These are phyloP conservation scores for Taenioides sp. DNA, from an alignment of 2,797 vertebrate genomes.

Conservation along the genomic window DNA sequence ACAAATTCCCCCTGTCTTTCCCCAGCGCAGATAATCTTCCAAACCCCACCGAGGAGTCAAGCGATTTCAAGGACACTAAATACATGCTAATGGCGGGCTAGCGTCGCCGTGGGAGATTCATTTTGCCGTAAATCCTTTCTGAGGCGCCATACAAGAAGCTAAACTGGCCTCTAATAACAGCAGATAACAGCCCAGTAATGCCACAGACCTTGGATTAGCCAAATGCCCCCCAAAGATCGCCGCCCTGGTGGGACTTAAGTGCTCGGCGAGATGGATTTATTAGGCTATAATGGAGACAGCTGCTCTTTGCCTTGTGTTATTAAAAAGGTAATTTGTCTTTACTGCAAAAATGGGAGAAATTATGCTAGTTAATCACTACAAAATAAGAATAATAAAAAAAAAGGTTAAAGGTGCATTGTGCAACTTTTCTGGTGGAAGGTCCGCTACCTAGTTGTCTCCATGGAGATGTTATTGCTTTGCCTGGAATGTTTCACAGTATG, in stretches of 20 bases:
- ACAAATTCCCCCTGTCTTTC: slow-evolving; percentile 8
- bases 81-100: slow-evolving; percentile 7
- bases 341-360: neutral
- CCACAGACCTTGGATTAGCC: slow-evolving; percentile 1
- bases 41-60: slow-evolving; percentile 4
- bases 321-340: neutral
- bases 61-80: neutral
- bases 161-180: slow-evolving; percentile 1
- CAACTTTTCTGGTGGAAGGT: too few species aligned
- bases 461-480: too few species aligned
- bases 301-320: slow-evolving; percentile 17
- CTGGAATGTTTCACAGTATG: too few species aligned
- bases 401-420: neutral
- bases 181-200: slow-evolving; percentile 7
- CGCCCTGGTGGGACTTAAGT: slow-evolving; percentile 15
- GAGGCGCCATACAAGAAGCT: neutral
- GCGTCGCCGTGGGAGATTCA: neutral
- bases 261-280: slow-evolving; percentile 21
- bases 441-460: too few species aligned
- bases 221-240: slow-evolving; percentile 9
- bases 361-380: neutral
- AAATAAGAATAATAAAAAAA: too few species aligned
- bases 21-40: slow-evolving; percentile 20
- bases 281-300: slow-evolving; percentile 10
- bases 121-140: slow-evolving; percentile 10